These are phyloP conservation scores for Conus betulinus DNA, from an alignment of 1,140 invertebrate species.

Conservation along the genomic window DNA sequence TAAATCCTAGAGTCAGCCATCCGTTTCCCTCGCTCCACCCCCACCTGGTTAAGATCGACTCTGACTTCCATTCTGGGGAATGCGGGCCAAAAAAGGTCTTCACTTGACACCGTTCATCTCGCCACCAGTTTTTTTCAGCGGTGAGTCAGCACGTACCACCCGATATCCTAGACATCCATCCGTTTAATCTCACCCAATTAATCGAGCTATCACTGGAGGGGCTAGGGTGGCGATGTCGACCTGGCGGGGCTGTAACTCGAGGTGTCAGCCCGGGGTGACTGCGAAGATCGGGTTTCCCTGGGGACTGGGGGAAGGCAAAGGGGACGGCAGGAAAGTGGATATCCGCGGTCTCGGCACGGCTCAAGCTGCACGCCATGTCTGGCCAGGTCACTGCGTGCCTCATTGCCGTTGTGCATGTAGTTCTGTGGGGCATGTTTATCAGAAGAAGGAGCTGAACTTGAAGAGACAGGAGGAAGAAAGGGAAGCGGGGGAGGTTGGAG, in stretches of 20 bases:
- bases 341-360: no score
- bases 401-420: no score
- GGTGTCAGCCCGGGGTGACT: not conserved
- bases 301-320: not conserved
- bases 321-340: no score
- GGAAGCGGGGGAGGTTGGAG: no score
- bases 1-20: not conserved
- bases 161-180: not conserved
- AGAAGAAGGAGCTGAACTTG: no score
- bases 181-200: not conserved
- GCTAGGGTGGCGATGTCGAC: not conserved
- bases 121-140: not conserved
- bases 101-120: not conserved
- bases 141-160: not conserved
- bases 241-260: not conserved
- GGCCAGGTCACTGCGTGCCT: no score
- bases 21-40: no score
- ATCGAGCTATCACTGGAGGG: not conserved
- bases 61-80: not conserved
- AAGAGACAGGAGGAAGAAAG: no score
- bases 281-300: not conserved
- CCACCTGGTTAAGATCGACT: no score
- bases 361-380: no score
- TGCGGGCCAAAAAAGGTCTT: not conserved
- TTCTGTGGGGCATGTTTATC: no score